These are phyloP conservation scores for Cylindroiulus punctatus DNA, from an alignment of 2,888 invertebrate species.

Conservation along the genomic window DNA sequence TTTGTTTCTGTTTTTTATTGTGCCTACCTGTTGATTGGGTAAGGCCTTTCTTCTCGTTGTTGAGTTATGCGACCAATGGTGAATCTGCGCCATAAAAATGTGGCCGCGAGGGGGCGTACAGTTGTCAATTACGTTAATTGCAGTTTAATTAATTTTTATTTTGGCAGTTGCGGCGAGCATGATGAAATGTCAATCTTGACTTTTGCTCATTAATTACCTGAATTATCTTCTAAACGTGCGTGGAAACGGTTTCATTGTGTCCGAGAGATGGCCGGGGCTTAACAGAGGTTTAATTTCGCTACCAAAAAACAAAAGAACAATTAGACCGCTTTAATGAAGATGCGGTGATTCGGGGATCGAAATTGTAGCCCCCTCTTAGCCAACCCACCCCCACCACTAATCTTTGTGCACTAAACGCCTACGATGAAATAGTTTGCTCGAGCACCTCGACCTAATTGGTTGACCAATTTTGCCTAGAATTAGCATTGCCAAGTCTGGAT, in stretches of 20 bases:
- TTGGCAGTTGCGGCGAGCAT: slow-evolving; percentile 54
- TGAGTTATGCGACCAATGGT: slow-evolving; percentile 36
- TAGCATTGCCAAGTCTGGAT: no score
- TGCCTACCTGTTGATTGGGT: not conserved
- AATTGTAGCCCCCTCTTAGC: not conserved
- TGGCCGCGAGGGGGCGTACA: slow-evolving; percentile 53
- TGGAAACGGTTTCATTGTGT: slow-evolving; percentile 47
- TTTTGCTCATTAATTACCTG: slow-evolving; percentile 56
- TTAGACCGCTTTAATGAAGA: slow-evolving; percentile 53
- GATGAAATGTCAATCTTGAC: slow-evolving; percentile 55
- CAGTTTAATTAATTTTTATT: slow-evolving; percentile 57
- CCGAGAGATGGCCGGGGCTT: slow-evolving; percentile 6
- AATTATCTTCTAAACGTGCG: slow-evolving; percentile 48
- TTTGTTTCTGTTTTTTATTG: not conserved
- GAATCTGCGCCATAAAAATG: not conserved
- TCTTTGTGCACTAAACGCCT: not conserved
- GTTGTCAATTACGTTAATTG: slow-evolving; percentile 57
- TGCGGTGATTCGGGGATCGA: slow-evolving; percentile 35
- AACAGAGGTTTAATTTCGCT: slow-evolving; percentile 45
- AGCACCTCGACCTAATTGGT: no score
- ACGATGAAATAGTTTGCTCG: slow-evolving; percentile 2
- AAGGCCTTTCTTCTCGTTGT: not conserved
- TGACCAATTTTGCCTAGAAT: no score
- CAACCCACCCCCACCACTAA: not conserved
- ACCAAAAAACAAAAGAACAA: slow-evolving; percentile 50